These are phyloP conservation scores for Blastomussa wellsi DNA, from an alignment of 92 coral and sea anemone species.

Conservation along the genomic window DNA sequence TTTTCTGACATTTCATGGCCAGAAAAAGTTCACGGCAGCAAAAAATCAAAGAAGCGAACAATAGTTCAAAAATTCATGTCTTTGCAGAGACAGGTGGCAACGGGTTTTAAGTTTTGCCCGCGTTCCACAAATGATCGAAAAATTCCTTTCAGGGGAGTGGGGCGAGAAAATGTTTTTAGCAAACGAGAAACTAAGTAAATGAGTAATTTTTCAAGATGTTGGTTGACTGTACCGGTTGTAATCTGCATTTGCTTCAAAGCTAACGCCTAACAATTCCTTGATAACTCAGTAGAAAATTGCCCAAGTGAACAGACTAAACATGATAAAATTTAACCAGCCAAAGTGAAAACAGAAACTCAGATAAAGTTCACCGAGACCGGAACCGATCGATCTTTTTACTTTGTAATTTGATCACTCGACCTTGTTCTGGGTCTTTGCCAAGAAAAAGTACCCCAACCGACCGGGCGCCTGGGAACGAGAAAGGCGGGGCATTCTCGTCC, in stretches of 20 bases:
- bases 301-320: too few species aligned
- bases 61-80: slow-evolving; percentile 39
- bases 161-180: not conserved
- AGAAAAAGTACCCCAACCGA: too few species aligned
- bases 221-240: not conserved
- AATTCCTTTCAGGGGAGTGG: not conserved
- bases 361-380: not conserved
- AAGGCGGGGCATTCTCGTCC: too few species aligned
- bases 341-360: not conserved
- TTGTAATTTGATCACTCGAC: too few species aligned
- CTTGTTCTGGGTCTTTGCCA: too few species aligned
- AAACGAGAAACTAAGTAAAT: not conserved
- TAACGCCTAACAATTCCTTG: not conserved
- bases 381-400: not conserved
- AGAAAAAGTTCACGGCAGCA: slow-evolving; percentile 11
- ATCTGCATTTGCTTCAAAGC: not conserved
- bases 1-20: not conserved
- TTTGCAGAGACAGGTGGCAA: slow-evolving; percentile 29
- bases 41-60: slow-evolving; percentile 17
- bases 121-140: not conserved
- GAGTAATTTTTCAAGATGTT: not conserved
- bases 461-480: too few species aligned
- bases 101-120: slow-evolving; percentile 17
- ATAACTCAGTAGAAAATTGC: not conserved
- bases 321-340: not conserved